phyloP scores from a whole-genome alignment of 30 jellyfish, hydroid and myxozoan genomes.

The Haliclystus octoradiatus region DNA sequence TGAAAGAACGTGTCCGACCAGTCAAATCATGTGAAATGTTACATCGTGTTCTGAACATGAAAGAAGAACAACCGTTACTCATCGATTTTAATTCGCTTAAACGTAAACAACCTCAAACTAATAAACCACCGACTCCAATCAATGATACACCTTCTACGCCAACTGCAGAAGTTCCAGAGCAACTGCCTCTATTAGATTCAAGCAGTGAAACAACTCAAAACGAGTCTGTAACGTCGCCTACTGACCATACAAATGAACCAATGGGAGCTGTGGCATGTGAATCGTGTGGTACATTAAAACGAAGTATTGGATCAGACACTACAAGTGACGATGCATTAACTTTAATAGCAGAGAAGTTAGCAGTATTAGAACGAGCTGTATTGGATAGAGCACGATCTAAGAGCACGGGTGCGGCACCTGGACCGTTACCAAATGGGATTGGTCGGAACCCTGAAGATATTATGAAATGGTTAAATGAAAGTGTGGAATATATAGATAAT shows the following conservation, averaged over 20 bases:
- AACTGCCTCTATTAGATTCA: background rate
- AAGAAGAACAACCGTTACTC: background rate
- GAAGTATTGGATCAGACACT: background rate
- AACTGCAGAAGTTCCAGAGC: background rate
- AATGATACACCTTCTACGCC: background rate
- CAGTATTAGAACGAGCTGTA: background rate
- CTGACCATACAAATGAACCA: background rate
- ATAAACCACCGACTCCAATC: background rate
- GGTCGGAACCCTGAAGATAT: conserved; percentile 28
- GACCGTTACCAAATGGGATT: background rate
- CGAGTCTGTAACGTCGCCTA: background rate
- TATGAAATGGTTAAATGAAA: conserved; percentile 33
- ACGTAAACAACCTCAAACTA: background rate
- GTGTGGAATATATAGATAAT: conserved; percentile 7
- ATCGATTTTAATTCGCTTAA: background rate
- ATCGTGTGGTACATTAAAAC: background rate
- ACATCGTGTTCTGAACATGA: background rate
- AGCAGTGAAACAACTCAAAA: too few relatives aligned
- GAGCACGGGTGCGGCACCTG: conserved; percentile 1
- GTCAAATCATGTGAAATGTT: conserved; percentile 48
- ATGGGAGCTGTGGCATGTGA: too few relatives aligned
- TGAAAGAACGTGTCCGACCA: conserved; percentile 46
- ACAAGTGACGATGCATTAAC: background rate
- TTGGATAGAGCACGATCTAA: background rate
- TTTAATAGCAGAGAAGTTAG: background rate